Conservation (phyloP, 2,888 invertebrate genomes). For the Habrosyne pyritoides region DNA sequence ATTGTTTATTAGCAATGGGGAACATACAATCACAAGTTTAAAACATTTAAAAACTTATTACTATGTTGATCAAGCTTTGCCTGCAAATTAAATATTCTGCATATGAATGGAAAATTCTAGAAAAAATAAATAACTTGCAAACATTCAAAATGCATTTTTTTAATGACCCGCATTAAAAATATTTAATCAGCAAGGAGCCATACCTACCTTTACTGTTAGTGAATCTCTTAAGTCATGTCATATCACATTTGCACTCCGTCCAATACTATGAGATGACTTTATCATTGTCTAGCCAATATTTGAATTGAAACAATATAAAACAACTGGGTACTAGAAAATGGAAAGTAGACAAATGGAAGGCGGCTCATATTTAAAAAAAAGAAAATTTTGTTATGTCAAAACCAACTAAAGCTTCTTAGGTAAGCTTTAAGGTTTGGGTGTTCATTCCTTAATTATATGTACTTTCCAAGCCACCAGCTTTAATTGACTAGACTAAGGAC, state of each 20-base stretch:
- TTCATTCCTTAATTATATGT: background rate
- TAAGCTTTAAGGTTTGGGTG: too few relatives aligned
- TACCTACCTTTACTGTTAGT: slow-evolving; percentile 21
- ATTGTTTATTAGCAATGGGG: slow-evolving; percentile 51
- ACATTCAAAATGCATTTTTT: slow-evolving; percentile 13
- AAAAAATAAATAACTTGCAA: slow-evolving; percentile 5
- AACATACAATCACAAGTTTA: slow-evolving; percentile 26
- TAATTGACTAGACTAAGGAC: slow-evolving; percentile 4
- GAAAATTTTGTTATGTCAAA: background rate
- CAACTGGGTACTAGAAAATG: background rate
- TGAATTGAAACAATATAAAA: background rate
- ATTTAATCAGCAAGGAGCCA: slow-evolving; percentile 34
- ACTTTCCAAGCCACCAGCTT: background rate
- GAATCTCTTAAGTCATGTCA: background rate
- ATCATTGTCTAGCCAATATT: background rate
- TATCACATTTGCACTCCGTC: background rate
- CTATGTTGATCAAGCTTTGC: background rate
- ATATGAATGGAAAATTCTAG: background rate
- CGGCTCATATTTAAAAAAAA: background rate
- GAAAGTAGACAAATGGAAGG: background rate
- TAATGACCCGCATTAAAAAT: slow-evolving; percentile 48
- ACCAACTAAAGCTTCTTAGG: background rate
- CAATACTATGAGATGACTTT: background rate
- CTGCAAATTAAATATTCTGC: background rate
- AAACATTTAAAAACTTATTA: slow-evolving; percentile 17